Percentiles rank a stretch among this genome's conserved stretches.
Conservation (phyloP, 2,113 vertebrate genomes). For the Machaerirhynchus nigripectus region DNA sequence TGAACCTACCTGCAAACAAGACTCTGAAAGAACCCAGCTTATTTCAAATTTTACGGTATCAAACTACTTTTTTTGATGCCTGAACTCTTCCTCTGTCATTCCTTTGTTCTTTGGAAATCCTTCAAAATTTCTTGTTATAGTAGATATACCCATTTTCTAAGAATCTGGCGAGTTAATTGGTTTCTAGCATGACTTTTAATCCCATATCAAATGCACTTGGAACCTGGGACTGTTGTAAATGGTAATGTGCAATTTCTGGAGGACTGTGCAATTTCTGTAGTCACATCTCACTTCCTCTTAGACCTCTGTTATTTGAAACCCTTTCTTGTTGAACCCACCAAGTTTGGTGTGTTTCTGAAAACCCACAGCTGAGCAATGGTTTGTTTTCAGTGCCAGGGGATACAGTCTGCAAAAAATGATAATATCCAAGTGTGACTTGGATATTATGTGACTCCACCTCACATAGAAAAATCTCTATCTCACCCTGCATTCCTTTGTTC, state of each 20-base stretch:
- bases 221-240: neutral
- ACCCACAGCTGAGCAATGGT: neutral
- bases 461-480: neutral
- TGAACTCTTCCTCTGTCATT: neutral
- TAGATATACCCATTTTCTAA: neutral
- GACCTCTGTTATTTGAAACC: neutral
- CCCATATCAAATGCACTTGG: neutral
- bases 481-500: neutral
- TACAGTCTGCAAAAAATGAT: neutral
- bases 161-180: neutral
- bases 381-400: neutral
- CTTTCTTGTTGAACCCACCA: neutral
- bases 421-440: neutral
- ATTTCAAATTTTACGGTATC: neutral
- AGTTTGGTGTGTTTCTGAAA: neutral
- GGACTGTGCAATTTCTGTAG: neutral
- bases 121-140: neutral
- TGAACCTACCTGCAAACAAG: neutral
- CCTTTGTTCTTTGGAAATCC: neutral
- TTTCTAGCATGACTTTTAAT: neutral
- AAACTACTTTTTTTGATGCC: neutral
- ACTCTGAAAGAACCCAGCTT: neutral
- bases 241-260: neutral
- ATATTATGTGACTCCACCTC: neutral
- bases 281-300: neutral